Evolutionary conservation across 1,140 invertebrate species (phyloP).

Genomic region (Dendroctonus valens): DNA sequence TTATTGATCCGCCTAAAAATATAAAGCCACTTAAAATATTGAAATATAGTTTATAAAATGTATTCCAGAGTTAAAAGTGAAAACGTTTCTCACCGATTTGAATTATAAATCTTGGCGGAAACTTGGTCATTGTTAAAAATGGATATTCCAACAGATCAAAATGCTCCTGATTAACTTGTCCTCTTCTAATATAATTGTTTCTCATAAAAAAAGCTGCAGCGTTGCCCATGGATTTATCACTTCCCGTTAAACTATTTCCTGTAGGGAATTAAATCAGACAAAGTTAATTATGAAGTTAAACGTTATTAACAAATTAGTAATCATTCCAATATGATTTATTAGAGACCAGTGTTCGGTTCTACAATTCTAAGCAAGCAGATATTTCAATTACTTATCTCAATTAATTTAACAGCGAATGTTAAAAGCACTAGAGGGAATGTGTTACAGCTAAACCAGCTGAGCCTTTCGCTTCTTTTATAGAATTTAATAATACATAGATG

Average conservation of each 20-base stretch:
- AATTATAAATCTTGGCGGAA: slow-evolving; percentile 83
- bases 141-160: slow-evolving; percentile 89
- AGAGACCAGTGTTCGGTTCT: no score
- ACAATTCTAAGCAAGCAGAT: no score
- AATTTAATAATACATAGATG: no score
- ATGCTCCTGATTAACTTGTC: slow-evolving; percentile 46
- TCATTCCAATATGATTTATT: no score
- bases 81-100: slow-evolving; percentile 69
- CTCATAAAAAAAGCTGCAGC: slow-evolving; percentile 38
- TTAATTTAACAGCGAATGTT: no score
- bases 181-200: slow-evolving; percentile 38
- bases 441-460: no score
- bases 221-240: slow-evolving; percentile 53
- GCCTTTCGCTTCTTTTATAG: no score
- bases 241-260: slow-evolving; percentile 70
- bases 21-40: no score
- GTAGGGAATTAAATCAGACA: slow-evolving; percentile 1
- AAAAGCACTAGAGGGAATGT: no score
- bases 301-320: no score
- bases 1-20: slow-evolving; percentile 76
- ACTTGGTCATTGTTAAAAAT: slow-evolving; percentile 90
- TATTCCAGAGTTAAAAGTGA: background rate
- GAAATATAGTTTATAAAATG: background rate
- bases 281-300: background rate
- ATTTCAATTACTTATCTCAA: no score